Evolutionary conservation across 2,888 invertebrate genomes (phyloP).

Genomic region (Deroplatys truncata): DNA sequence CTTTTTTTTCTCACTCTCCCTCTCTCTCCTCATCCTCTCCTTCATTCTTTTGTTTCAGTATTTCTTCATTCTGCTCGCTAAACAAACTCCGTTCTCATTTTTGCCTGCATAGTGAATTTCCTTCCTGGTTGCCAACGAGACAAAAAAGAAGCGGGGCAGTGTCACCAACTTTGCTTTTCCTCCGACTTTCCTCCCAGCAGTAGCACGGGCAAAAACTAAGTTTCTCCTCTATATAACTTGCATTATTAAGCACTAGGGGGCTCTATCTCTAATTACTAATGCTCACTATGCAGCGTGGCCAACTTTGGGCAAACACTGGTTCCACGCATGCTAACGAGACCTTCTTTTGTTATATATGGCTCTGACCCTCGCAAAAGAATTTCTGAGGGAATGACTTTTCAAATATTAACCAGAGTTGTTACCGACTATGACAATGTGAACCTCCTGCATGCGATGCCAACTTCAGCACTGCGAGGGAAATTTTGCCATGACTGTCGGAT

Average conservation of each 20-base stretch:
- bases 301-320: neutral
- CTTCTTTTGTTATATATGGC: neutral
- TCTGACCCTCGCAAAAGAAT: neutral
- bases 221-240: neutral
- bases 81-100: neutral
- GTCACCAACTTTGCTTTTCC: neutral
- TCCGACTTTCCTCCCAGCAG: neutral
- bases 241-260: neutral
- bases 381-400: neutral
- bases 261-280: neutral
- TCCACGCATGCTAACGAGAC: neutral
- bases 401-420: neutral
- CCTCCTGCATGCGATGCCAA: neutral
- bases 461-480: too few species aligned
- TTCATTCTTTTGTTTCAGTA: neutral
- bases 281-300: neutral
- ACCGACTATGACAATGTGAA: neutral
- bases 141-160: neutral
- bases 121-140: neutral
- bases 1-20: too few species aligned
- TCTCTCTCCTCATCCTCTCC: too few species aligned
- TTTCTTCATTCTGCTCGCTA: neutral
- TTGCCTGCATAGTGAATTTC: neutral
- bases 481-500: too few species aligned
- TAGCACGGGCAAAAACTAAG: neutral